Evolutionary conservation across 2,888 invertebrate genomes (phyloP), one percentile per base, ranked within the genome.

Genomic region (Heliconius aoede): DNA sequence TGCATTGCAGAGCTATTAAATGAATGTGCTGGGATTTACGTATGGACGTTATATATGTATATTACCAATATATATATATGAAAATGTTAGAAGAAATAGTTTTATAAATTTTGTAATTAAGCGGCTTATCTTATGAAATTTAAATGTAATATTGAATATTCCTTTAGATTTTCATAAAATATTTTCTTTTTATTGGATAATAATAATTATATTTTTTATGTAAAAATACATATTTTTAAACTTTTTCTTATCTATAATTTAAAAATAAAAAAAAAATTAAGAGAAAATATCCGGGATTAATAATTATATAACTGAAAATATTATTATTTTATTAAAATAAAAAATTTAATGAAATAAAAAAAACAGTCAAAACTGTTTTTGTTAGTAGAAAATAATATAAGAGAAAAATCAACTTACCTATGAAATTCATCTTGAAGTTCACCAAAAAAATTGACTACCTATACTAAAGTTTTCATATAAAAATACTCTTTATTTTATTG

Each of bases 341-440:
- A n/a, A n/a, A n/a, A n/a, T n/a, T n/a, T n/a, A n/a, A 7, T 7
- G 2, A 46, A 46, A 46, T 7, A 21, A n/a, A 55, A 11, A 55
- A 55, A 55, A 46, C 18, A n/a, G 4, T 5, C 15, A 46, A 46
- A 18, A 46, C 21, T 46, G 15, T 46, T n/a, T n/a, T n/a, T n/a
- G n/a, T n/a, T n/a, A n/a, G n/a, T n/a, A n/a, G n/a, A 21, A n/a
- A 55, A 55, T 55, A 55, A 9, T 9, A 55, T n/a, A 55, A 32
- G 30, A 46, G n/a, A 64, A 71, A 64, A 21, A 21, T 30, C 30
- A 24, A 94, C 94, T 94, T 82, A 94, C 94, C 94, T 79, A 94
- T 89, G 85, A 94, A 94, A 85, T 94, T 94, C 94, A 94, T 94
- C 82, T 89, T 88, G 91, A 62, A 68, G 77, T 82, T 83, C 73